Evolutionary conservation across 2,797 vertebrate species (phyloP).

Genomic region (Parauchenoglanis ngamensis): DNA sequence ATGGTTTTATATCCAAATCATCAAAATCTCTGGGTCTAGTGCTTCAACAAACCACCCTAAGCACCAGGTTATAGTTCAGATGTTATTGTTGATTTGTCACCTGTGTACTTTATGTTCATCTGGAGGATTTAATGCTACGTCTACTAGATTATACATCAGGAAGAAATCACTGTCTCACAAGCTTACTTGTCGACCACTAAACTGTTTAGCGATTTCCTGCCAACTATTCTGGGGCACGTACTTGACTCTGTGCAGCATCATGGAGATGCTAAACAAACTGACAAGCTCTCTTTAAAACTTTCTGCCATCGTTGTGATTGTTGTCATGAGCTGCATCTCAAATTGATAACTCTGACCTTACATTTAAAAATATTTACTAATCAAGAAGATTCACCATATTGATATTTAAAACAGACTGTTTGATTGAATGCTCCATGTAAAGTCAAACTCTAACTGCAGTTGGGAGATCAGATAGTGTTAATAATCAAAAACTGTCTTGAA

Average conservation of each 20-base stretch:
- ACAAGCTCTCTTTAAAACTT: not conserved
- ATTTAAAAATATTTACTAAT: not conserved
- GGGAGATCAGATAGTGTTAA: not conserved
- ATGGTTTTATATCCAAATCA: not conserved
- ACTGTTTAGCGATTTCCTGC: conserved; percentile 2
- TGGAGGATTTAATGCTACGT: not conserved
- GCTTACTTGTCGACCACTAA: not conserved
- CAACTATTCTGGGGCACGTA: not conserved
- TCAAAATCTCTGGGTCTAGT: not conserved
- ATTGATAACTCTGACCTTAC: not conserved
- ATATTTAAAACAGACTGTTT: not conserved
- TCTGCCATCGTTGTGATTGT: not conserved
- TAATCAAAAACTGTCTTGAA: not conserved
- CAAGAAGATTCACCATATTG: not conserved
- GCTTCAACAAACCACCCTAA: not conserved
- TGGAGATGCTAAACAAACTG: not conserved
- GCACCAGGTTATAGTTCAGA: no score
- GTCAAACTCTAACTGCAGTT: not conserved
- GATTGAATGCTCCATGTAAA: not conserved
- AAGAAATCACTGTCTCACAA: not conserved
- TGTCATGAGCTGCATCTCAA: not conserved
- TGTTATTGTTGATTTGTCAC: not conserved
- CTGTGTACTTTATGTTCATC: not conserved
- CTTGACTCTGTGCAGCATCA: not conserved
- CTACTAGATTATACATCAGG: not conserved